A percentile compares a stretch with the other conserved stretches of the same genome.
These are phyloP conservation scores for Galeopterus variegatus DNA, from an alignment of 2,113 vertebrate genomes.

Conservation along the genomic window DNA sequence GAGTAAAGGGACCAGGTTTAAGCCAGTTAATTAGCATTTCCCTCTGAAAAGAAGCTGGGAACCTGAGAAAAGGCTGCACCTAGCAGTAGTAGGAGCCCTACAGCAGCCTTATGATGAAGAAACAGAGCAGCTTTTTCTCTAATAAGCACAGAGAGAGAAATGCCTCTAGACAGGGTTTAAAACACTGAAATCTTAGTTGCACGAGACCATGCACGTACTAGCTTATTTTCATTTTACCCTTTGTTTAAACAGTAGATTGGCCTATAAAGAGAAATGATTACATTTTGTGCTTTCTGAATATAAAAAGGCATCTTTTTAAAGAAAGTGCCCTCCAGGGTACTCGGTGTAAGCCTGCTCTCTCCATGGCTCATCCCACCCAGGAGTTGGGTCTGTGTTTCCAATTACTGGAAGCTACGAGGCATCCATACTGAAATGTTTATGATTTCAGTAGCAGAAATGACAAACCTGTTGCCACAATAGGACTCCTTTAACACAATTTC, in stretches of 20 bases:
- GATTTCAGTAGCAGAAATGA: background rate
- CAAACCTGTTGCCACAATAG: background rate
- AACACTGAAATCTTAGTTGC: slow-evolving; percentile 18
- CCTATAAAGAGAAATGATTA: slow-evolving; percentile 9
- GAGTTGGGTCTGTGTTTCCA: background rate
- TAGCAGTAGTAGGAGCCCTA: background rate
- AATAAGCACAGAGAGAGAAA: background rate
- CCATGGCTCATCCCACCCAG: background rate
- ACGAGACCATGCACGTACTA: background rate
- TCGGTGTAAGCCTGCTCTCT: background rate
- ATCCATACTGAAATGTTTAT: background rate
- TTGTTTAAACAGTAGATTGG: slow-evolving; percentile 20
- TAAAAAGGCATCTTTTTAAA: slow-evolving; percentile 27
- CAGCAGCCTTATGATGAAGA: background rate
- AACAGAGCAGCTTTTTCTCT: background rate
- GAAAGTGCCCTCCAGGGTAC: background rate
- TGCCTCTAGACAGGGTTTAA: background rate
- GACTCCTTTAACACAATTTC: background rate
- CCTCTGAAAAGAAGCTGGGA: background rate
- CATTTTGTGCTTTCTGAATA: background rate
- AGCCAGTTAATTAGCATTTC: background rate
- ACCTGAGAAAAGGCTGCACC: slow-evolving; percentile 37
- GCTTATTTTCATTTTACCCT: slow-evolving; percentile 57
- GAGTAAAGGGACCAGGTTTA: background rate
- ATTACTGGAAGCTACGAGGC: background rate